These are phyloP conservation scores for Rhopalosiphum maidis DNA, from an alignment of 1,140 invertebrate genomes.

Conservation along the genomic window DNA sequence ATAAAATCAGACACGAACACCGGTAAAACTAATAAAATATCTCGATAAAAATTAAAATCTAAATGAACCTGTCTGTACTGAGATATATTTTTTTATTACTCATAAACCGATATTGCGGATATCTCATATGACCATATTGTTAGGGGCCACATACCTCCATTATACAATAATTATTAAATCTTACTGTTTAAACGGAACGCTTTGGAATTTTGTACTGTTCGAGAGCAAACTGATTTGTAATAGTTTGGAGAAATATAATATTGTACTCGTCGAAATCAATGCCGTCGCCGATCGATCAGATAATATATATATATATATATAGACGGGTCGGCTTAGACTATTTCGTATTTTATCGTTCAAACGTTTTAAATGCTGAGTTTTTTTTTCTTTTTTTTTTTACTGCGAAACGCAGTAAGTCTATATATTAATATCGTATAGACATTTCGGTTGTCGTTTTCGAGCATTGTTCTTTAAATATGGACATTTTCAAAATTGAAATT, in stretches of 20 bases:
- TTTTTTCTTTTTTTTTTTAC: background rate
- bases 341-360: background rate
- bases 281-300: background rate
- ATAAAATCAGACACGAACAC: too few relatives aligned
- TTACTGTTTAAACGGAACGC: background rate
- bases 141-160: too few relatives aligned
- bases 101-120: too few relatives aligned
- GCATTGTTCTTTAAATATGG: background rate
- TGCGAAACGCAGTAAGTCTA: background rate
- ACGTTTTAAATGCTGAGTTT: background rate
- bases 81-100: too few relatives aligned
- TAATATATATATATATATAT: background rate
- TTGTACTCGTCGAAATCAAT: background rate
- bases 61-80: too few relatives aligned
- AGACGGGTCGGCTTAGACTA: background rate
- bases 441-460: background rate
- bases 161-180: too few relatives aligned
- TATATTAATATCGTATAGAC: background rate
- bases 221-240: background rate
- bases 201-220: background rate
- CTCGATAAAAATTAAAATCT: too few relatives aligned
- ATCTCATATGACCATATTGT: too few relatives aligned
- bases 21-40: too few relatives aligned
- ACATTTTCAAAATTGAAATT: background rate
- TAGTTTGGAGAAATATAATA: background rate